These are phyloP conservation scores for Entelurus aequoreus DNA, from an alignment of 2,113 vertebrate genomes.

Conservation along the genomic window DNA sequence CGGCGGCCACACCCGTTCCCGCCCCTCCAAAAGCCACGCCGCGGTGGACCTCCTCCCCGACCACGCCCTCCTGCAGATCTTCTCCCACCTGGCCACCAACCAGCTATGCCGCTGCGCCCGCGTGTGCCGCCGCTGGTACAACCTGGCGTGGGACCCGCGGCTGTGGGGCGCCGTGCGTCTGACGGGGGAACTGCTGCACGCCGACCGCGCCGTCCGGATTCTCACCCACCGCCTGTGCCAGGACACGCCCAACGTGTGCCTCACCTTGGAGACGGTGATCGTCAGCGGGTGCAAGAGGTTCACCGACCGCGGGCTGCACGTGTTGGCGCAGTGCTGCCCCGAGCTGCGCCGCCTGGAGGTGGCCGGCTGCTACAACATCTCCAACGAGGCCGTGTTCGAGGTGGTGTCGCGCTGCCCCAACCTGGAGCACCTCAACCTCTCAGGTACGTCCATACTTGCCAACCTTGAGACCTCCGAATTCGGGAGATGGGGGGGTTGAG, in stretches of 20 bases:
- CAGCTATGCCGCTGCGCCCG: slow-evolving; percentile 93
- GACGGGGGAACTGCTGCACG: slow-evolving; percentile 86
- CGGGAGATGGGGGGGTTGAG: too few species aligned
- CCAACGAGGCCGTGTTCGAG: slow-evolving; percentile 92
- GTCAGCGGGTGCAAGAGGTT: slow-evolving; percentile 90
- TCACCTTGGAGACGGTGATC: slow-evolving; percentile 91
- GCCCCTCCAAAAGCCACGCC: slow-evolving; percentile 75
- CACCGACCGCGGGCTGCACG: slow-evolving; percentile 91
- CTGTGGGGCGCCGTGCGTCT: slow-evolving; percentile 89
- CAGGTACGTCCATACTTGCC: slow-evolving; percentile 72
- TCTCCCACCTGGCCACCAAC: slow-evolving; percentile 91
- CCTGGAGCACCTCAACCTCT: slow-evolving; percentile 93
- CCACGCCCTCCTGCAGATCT: slow-evolving; percentile 81
- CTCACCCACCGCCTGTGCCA: slow-evolving; percentile 93
- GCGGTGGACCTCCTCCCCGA: slow-evolving; percentile 85
- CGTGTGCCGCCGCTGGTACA: slow-evolving; percentile 94
- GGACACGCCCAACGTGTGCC: slow-evolving; percentile 96
- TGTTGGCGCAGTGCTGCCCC: slow-evolving; percentile 91
- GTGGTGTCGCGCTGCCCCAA: slow-evolving; percentile 93
- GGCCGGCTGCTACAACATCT: slow-evolving; percentile 91
- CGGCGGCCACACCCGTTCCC: slow-evolving; percentile 75
- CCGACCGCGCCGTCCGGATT: slow-evolving; percentile 89
- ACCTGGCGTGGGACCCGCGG: slow-evolving; percentile 93
- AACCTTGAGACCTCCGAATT: too few species aligned
- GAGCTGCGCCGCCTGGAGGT: slow-evolving; percentile 90